Conservation (phyloP, 1,140 invertebrate species). For the Thereuonema tuberculata region DNA sequence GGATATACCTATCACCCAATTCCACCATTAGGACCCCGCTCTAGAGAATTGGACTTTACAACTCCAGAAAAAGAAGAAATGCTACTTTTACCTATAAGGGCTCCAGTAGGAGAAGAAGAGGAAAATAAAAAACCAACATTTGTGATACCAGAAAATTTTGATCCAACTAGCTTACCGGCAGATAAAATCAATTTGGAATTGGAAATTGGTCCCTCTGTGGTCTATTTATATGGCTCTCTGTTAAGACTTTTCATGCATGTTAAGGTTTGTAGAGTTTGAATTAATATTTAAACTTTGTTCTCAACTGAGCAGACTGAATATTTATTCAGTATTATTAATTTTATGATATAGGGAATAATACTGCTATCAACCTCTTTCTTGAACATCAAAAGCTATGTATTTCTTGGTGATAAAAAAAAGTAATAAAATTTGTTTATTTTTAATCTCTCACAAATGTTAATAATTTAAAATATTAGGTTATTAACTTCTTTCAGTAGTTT, state of each 20-base stretch:
- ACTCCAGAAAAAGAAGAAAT: slow-evolving; percentile 90
- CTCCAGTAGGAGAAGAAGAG: slow-evolving; percentile 41
- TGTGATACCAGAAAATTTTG: slow-evolving; percentile 55
- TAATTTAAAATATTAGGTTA: no score
- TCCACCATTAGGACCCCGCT: slow-evolving; percentile 65
- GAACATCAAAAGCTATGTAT: no score
- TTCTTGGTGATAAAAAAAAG: no score
- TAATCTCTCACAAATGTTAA: no score
- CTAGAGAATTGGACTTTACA: slow-evolving; percentile 68
- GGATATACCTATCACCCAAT: slow-evolving; percentile 82
- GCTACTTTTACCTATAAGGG: slow-evolving; percentile 74
- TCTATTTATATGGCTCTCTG: slow-evolving; percentile 78
- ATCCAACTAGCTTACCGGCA: slow-evolving; percentile 62
- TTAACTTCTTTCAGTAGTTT: no score
- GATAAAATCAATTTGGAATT: slow-evolving; percentile 81
- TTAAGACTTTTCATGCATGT: slow-evolving; percentile 75
- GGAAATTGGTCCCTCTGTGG: slow-evolving; percentile 80
- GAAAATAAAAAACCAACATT: background rate
- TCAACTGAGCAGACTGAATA: no score
- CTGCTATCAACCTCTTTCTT: no score
- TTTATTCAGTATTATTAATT: no score
- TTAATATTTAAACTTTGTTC: no score
- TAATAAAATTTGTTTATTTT: no score
- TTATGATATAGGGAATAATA: no score
- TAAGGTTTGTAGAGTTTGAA: no score